A percentile compares a stretch with the other conserved stretches of the same genome.
phyloP scores from a whole-genome alignment of 2,888 invertebrate species.

The Bombyx huttoni region DNA sequence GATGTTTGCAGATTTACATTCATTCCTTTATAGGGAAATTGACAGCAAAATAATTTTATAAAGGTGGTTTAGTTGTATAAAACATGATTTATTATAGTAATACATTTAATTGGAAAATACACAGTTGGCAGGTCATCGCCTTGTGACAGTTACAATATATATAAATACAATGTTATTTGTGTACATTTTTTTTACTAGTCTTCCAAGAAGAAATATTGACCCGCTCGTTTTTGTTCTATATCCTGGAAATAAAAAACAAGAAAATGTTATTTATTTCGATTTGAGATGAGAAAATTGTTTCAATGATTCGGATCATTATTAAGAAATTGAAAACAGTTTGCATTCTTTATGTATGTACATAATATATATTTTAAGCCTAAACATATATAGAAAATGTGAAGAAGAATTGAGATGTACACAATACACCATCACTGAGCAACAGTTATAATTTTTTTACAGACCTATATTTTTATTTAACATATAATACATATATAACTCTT shows the following conservation, averaged over 20 bases:
- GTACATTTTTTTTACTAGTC: conserved; percentile 74
- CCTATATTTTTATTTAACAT: too few relatives aligned
- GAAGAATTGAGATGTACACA: too few relatives aligned
- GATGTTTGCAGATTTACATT: too few relatives aligned
- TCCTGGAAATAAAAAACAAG: conserved; percentile 75
- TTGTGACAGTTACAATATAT: conserved; percentile 53
- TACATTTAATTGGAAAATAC: conserved; percentile 58
- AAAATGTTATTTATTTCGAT: not conserved
- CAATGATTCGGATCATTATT: conserved; percentile 2
- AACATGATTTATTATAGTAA: conserved; percentile 65
- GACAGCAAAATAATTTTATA: not conserved
- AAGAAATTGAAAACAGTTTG: too few relatives aligned
- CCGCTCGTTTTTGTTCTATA: conserved; percentile 95
- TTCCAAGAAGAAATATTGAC: conserved; percentile 99
- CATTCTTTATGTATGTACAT: too few relatives aligned
- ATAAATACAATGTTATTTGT: conserved; percentile 34
- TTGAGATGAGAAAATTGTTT: not conserved
- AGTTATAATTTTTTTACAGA: too few relatives aligned
- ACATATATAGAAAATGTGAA: too few relatives aligned
- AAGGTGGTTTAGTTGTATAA: conserved; percentile 44
- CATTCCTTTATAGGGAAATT: too few relatives aligned
- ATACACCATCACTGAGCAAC: too few relatives aligned
- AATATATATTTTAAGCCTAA: too few relatives aligned
- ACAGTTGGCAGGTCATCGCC: conserved; percentile 37
- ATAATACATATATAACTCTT: too few relatives aligned